Evolutionary conservation across 2,888 invertebrate species (phyloP), one percentile per base, ranked within the genome.

Genomic region (Troglohyphantes excavatus): DNA sequence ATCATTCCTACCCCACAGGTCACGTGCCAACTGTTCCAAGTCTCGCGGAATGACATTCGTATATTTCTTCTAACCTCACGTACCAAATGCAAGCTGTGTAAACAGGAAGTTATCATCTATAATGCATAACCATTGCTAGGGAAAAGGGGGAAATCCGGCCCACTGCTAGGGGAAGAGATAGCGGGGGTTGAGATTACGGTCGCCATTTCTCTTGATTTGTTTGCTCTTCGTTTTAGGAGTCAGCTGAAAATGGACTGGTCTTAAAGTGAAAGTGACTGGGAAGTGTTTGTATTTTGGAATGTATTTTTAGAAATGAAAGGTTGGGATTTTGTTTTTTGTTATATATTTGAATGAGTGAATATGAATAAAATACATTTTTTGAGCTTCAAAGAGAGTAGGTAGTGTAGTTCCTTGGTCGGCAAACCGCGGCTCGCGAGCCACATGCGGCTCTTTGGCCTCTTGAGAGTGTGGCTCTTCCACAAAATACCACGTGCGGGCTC

Each of bases 31-130:
- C 29, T 23, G 19, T 68, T 79, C 29, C 27, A 33, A 29, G 27
- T 26, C 43, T 53, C 68, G 43, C 68, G 81, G 53, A 67, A 81
- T 68, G 29, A 29, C 13, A 53, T 68, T 53, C 68, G 81, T 46
- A 68, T n/a, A n/a, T 81, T 65, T 43, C 78, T 19, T 43, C 23
- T n/a, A n/a, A 2, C 39, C 6, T 81, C 81, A 68, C 81, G 68
- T 67, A 27, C 29, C 3, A 2, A 27, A 65, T n/a, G 26, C 65
- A 26, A 78, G 23, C 68, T 68, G 81, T 68, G 81, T 81, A 81
- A 81, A 81, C 68, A 81, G 68, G 33, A 63, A 33, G 81, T 68
- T 68, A 81, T 81, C 81, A 81, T 81, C 33, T 68, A 59, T 81
- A 81, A 81, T 81, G 81, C 81, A 81, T 81, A 81, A 81, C 68